Percentiles rank a stretch among this genome's conserved stretches.
Conservation (phyloP, 2,113 vertebrate genomes). For the Rostratula benghalensis region DNA sequence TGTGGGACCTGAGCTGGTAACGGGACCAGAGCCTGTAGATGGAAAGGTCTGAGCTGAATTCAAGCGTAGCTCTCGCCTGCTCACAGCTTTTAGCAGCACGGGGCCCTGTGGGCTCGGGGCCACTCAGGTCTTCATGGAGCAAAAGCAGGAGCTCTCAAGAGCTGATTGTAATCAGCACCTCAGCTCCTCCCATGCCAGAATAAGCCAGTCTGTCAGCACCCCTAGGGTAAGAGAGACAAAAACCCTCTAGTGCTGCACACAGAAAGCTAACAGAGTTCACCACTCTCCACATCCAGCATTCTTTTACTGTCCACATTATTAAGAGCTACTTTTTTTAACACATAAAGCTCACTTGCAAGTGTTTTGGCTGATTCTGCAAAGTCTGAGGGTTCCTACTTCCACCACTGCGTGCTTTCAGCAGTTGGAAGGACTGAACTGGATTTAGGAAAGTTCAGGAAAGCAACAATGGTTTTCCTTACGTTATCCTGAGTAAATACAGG, state of each 20-base stretch:
- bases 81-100: no score
- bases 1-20: not conserved
- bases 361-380: not conserved
- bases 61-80: not conserved
- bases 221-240: not conserved
- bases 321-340: not conserved
- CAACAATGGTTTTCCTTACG: not conserved
- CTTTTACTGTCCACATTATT: not conserved
- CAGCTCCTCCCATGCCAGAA: not conserved
- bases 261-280: not conserved
- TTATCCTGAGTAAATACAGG: constrained; percentile 65
- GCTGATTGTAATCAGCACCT: not conserved
- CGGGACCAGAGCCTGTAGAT: not conserved
- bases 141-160: not conserved
- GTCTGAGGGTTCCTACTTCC: not conserved
- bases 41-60: not conserved
- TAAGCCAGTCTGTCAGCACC: no score
- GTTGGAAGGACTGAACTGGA: not conserved
- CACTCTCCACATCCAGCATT: not conserved
- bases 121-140: not conserved
- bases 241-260: not conserved
- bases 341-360: not conserved
- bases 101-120: not conserved
- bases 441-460: not conserved
- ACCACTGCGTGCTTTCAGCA: no score